phyloP scores from a whole-genome alignment of 2,113 vertebrate species.

The Pavo muticus region DNA sequence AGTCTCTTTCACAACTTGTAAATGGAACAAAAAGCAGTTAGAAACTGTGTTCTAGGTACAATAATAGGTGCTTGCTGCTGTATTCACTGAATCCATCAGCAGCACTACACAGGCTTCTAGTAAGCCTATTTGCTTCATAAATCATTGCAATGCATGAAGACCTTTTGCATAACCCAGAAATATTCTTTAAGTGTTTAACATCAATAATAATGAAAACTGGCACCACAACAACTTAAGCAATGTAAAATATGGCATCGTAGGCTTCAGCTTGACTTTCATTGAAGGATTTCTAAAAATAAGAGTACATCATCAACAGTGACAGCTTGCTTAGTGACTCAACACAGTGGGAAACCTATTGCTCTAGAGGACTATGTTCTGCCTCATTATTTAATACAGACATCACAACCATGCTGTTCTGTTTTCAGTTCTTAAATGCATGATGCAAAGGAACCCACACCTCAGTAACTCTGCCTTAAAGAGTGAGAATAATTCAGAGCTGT shows the following conservation, averaged over 20 bases:
- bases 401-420: slow-evolving; percentile 66
- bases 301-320: slow-evolving; percentile 67
- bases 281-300: slow-evolving; percentile 75
- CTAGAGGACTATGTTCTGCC: slow-evolving; percentile 64
- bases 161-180: slow-evolving; percentile 75
- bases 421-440: slow-evolving; percentile 42
- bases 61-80: slow-evolving; percentile 67
- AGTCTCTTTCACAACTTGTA: slow-evolving; percentile 73
- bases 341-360: slow-evolving; percentile 65
- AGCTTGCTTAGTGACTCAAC: slow-evolving; percentile 68
- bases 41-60: slow-evolving; percentile 68
- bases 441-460: slow-evolving; percentile 66
- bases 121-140: slow-evolving; percentile 78
- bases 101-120: slow-evolving; percentile 66
- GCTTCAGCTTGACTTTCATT: slow-evolving; percentile 67
- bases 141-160: slow-evolving; percentile 76
- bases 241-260: slow-evolving; percentile 61
- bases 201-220: slow-evolving; percentile 81
- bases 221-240: slow-evolving; percentile 71
- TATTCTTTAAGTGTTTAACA: slow-evolving; percentile 78
- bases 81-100: slow-evolving; percentile 59
- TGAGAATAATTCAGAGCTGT: slow-evolving; percentile 55
- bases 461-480: slow-evolving; percentile 22
- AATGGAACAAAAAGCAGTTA: slow-evolving; percentile 75
- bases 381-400: slow-evolving; percentile 72